These are phyloP conservation scores for Sebastes glaucus DNA, from an alignment of 2,797 vertebrate species.

Conservation along the genomic window DNA sequence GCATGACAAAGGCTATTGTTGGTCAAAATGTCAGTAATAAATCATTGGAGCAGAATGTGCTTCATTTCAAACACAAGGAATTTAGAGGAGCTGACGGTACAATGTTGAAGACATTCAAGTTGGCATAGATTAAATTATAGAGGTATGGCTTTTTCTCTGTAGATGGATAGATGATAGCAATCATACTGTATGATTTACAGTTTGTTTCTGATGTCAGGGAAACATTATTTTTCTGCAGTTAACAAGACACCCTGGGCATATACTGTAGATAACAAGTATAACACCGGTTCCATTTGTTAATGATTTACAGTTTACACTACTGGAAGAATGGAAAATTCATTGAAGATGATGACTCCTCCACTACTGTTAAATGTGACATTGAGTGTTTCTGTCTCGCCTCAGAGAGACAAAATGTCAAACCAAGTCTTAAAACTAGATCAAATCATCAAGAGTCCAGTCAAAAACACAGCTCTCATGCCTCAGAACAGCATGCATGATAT, in stretches of 20 bases:
- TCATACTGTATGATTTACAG: neutral
- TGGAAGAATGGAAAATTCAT: slow-evolving; percentile 32
- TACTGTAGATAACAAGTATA: slow-evolving; percentile 14
- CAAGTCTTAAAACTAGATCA: neutral
- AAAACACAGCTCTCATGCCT: neutral
- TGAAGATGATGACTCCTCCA: slow-evolving; percentile 37
- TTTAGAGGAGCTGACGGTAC: neutral
- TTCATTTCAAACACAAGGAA: neutral
- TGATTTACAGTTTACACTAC: slow-evolving; percentile 45
- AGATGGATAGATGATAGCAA: neutral
- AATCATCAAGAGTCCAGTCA: neutral
- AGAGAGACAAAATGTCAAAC: neutral
- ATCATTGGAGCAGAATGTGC: neutral
- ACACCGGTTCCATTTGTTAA: slow-evolving; percentile 36
- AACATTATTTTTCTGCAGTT: neutral
- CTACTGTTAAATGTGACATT: neutral
- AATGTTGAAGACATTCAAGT: too few species aligned
- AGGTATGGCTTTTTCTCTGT: neutral
- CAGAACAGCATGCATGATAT: neutral
- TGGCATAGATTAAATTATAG: neutral
- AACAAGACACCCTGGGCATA: neutral
- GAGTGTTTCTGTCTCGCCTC: neutral
- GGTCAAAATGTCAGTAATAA: neutral
- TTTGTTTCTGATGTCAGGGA: neutral
- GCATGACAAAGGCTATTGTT: neutral